phyloP scores from a whole-genome alignment of 2,113 vertebrate genomes.

The Malurus cyaneus region DNA sequence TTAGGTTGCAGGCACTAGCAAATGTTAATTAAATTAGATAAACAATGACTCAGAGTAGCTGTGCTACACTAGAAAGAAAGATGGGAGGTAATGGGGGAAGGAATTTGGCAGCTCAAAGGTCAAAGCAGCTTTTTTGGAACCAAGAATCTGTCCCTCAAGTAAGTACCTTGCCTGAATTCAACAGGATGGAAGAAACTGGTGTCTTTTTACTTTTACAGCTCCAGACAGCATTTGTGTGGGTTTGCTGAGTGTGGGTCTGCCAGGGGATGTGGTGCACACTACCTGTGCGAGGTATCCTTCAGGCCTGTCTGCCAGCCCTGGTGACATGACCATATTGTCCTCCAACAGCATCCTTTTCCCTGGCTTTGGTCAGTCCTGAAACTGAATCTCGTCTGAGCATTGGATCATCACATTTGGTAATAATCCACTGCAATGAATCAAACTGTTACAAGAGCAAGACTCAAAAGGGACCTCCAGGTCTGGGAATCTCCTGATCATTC shows the following conservation, averaged over 20 bases:
- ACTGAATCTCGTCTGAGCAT: neutral
- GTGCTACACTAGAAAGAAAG: slow-evolving; percentile 53
- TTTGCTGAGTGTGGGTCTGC: neutral
- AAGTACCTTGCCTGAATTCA: slow-evolving; percentile 28
- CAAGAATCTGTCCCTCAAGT: slow-evolving; percentile 7
- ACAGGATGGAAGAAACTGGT: neutral
- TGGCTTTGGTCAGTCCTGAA: neutral
- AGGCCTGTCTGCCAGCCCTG: neutral
- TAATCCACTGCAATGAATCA: neutral
- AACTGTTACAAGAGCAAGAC: neutral
- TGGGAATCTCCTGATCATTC: neutral
- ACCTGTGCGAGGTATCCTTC: neutral
- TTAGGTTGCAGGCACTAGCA: slow-evolving; percentile 74
- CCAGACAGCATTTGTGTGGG: neutral
- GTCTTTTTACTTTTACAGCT: slow-evolving; percentile 2
- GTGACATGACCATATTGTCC: neutral
- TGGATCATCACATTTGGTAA: neutral
- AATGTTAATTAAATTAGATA: slow-evolving; percentile 82
- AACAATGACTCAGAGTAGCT: slow-evolving; percentile 79
- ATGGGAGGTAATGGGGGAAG: slow-evolving; percentile 32
- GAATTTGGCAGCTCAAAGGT: slow-evolving; percentile 65
- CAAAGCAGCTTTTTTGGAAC: slow-evolving; percentile 36
- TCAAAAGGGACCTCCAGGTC: neutral
- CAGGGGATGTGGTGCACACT: rapidly evolving
- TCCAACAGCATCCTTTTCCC: neutral